Base-by-base conservation (phyloP, 2,888 invertebrate species). In the Camptogramma bilineatum region DNA sequence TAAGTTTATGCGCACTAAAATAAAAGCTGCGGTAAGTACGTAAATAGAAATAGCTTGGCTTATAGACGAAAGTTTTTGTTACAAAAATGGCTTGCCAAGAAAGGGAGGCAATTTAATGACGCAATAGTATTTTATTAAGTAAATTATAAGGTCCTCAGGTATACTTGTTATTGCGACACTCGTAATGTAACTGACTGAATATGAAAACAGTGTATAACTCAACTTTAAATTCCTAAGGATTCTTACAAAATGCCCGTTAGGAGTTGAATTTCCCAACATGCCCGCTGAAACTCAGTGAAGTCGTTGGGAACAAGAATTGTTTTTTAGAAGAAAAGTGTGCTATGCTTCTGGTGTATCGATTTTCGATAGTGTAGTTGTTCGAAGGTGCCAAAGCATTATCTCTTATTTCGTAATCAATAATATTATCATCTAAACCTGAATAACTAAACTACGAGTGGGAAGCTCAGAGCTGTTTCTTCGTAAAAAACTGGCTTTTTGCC, bases 1-100 rank as follows among this genome's bases (percentile, higher is more conserved):
- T 61, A 62, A 66, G 62, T 66, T 66, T 66, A 66, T 62, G 66
- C 42, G 62, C 62, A 66, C 54, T 66, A 48, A 66, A 66, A 62
- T 55, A 62, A 59, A 58, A 54, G 51, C 58, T 47, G 66, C 46
- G 58, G 62, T 52, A 58, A 66, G 61, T 62, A 62, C 62, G 66
- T 59, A 66, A 66, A 66, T 59, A 59, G 58, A 54, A 66, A 62
- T 62, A 62, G 57, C 62, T 42, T 16, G 61, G 54, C 62, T 62
- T 54, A 54, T 55, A 39, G 46, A 44, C 54, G 51, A 44, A 62
- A 52, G 56, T 56, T 63, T 55, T 62, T 58, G 52, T 52, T 51
- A 31, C 54, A 46, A 54, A 47, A 58, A 62, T 48, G 28, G 24
- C 53, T 48, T 53, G 52, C 34, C n/a, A 44, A 42, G 18, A n/a